Evolutionary conservation across 1,140 invertebrate genomes (phyloP).

Genomic region (Camponotus floridanus): DNA sequence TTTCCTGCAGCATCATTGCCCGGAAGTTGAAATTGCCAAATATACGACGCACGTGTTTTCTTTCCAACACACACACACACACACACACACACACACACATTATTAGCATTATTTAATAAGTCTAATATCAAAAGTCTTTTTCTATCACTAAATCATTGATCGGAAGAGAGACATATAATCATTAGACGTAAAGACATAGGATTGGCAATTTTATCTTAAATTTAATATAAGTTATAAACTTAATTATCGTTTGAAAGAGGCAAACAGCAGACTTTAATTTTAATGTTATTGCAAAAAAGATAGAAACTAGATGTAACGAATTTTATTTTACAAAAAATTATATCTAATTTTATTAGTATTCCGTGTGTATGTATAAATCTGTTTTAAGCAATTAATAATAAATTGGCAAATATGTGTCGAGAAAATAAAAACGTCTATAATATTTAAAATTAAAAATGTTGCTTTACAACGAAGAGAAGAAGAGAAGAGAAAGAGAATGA

Average conservation of each 20-base stretch:
- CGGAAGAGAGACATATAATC: background rate
- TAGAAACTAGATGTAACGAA: background rate
- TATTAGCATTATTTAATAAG: conserved; percentile 34
- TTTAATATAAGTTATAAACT: background rate
- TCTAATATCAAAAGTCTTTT: background rate
- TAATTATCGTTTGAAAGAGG: background rate
- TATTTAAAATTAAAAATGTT: background rate
- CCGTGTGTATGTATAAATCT: background rate
- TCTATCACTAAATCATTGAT: background rate
- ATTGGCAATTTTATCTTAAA: background rate
- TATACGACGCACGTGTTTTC: conserved; percentile 12
- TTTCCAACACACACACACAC: conserved; percentile 37
- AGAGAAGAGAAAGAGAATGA: background rate
- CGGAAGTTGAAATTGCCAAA: conserved; percentile 41
- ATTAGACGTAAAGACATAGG: background rate
- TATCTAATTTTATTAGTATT: conserved; percentile 1
- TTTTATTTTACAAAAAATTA: background rate
- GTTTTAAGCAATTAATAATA: background rate
- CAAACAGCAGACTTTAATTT: background rate
- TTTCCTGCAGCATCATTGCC: conserved; percentile 18
- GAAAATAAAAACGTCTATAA: background rate
- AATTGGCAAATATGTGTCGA: background rate
- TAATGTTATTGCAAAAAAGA: background rate
- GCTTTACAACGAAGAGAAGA: background rate
- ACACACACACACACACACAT: too few species aligned